These are phyloP conservation scores for Rhagologus leucostigma DNA, from an alignment of 2,113 vertebrate species.

Conservation along the genomic window DNA sequence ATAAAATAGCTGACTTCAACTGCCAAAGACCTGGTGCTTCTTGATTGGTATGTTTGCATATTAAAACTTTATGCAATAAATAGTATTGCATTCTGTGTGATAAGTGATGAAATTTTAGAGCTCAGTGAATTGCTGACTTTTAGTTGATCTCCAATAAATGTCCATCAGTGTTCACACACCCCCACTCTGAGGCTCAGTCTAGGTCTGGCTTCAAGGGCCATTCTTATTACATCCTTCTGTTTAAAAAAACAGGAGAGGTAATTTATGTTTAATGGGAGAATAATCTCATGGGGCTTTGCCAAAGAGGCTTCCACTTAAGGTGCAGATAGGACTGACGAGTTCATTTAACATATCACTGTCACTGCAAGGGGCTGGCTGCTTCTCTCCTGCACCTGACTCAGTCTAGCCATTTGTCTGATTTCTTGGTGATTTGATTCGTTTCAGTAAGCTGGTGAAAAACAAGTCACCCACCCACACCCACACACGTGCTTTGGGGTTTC, in stretches of 20 bases:
- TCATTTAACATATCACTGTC: not conserved
- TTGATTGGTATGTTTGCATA: not conserved
- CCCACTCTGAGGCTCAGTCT: not conserved
- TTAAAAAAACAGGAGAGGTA: not conserved
- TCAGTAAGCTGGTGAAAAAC: conserved; percentile 29
- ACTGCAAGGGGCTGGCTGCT: not conserved
- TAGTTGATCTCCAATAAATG: not conserved
- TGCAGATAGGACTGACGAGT: not conserved
- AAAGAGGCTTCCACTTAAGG: not conserved
- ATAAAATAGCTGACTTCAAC: not conserved
- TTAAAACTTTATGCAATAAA: not conserved
- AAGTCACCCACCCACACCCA: not conserved
- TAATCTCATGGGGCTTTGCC: not conserved
- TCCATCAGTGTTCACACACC: not conserved
- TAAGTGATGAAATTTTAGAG: not conserved
- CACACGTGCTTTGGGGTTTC: not conserved
- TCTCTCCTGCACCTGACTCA: not conserved
- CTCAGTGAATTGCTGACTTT: not conserved
- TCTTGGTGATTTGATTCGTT: conserved; percentile 10
- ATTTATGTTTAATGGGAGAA: not conserved
- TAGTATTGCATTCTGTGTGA: not conserved
- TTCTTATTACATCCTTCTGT: not conserved
- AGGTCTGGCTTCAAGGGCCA: not conserved
- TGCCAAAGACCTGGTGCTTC: not conserved
- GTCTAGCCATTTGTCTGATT: not conserved